Evolutionary conservation across 2,797 vertebrate genomes (phyloP).

Genomic region (Poeciliopsis presidionis): DNA sequence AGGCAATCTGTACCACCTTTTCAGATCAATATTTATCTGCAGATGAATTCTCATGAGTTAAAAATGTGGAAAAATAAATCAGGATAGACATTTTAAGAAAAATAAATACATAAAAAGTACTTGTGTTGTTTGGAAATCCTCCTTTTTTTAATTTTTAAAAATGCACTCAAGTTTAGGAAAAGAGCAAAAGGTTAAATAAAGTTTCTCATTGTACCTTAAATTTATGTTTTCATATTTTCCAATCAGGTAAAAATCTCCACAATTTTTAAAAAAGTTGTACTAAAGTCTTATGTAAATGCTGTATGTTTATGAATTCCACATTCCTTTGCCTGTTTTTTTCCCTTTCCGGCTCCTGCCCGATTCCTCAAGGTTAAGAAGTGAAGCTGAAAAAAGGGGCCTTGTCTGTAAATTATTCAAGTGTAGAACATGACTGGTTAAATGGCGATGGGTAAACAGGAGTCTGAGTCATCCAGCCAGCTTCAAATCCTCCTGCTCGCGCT

Average conservation of each 20-base stretch:
- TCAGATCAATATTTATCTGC: not conserved
- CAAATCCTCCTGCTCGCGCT: conserved; percentile 46
- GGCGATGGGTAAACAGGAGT: conserved; percentile 63
- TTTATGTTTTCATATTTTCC: not conserved
- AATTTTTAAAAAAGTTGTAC: not conserved
- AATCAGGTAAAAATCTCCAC: not conserved
- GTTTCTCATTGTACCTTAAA: not conserved
- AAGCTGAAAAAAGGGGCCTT: conserved; percentile 29
- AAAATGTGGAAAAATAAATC: not conserved
- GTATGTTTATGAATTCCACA: not conserved
- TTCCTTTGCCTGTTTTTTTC: not conserved
- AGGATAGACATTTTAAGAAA: not conserved
- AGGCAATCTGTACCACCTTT: not conserved
- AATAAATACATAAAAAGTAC: not conserved
- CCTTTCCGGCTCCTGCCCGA: conserved; percentile 18
- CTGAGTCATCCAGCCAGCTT: conserved; percentile 64
- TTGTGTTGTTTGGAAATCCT: not conserved
- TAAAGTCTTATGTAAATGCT: not conserved
- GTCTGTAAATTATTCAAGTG: conserved; percentile 67
- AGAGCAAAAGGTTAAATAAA: not conserved
- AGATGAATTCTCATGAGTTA: not conserved
- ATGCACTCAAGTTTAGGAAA: not conserved
- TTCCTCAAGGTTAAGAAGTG: conserved; percentile 26
- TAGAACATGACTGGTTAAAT: conserved; percentile 64
- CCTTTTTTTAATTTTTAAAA: not conserved